Conservation (phyloP, 2,888 invertebrate genomes). For the Drosophila bunnanda region DNA sequence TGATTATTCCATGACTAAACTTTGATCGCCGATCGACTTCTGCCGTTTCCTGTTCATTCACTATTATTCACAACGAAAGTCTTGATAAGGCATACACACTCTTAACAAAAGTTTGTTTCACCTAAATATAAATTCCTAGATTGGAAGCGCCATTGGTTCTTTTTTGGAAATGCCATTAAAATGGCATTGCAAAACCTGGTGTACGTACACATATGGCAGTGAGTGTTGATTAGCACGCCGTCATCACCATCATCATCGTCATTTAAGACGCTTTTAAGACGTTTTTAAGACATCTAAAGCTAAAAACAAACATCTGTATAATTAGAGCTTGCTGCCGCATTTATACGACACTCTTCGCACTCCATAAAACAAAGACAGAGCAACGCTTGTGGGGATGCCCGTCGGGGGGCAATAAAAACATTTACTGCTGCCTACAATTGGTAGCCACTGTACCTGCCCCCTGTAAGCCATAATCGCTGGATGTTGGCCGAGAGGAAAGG, state of each 20-base stretch:
- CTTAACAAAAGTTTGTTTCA: not conserved
- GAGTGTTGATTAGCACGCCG: slow-evolving; percentile 22
- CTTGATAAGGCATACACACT: slow-evolving; percentile 8
- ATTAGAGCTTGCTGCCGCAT: slow-evolving; percentile 37
- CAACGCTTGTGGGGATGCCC: slow-evolving; percentile 4
- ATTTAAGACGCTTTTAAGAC: slow-evolving; percentile 7
- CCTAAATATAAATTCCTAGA: slow-evolving; percentile 2
- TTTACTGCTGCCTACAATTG: slow-evolving; percentile 14
- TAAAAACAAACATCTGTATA: slow-evolving; percentile 43
- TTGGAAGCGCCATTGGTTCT: not conserved
- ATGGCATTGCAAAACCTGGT: not conserved
- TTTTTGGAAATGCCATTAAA: not conserved
- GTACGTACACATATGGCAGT: slow-evolving; percentile 7
- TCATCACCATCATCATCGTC: not conserved
- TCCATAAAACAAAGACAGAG: slow-evolving; percentile 22
- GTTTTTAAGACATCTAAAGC: slow-evolving; percentile 24
- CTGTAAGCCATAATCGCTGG: slow-evolving; percentile 18
- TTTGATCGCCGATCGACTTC: slow-evolving; percentile 8
- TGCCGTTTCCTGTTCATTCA: slow-evolving; percentile 15
- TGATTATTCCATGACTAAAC: slow-evolving; percentile 1
- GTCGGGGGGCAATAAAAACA: slow-evolving; percentile 8
- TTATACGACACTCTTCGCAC: slow-evolving; percentile 23
- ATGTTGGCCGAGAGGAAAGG: slow-evolving; percentile 4
- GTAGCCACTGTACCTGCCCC: slow-evolving; percentile 12
- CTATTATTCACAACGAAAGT: not conserved